These are phyloP conservation scores for Drosophila suzukii DNA, from an alignment of 1,140 invertebrate species.

Conservation along the genomic window DNA sequence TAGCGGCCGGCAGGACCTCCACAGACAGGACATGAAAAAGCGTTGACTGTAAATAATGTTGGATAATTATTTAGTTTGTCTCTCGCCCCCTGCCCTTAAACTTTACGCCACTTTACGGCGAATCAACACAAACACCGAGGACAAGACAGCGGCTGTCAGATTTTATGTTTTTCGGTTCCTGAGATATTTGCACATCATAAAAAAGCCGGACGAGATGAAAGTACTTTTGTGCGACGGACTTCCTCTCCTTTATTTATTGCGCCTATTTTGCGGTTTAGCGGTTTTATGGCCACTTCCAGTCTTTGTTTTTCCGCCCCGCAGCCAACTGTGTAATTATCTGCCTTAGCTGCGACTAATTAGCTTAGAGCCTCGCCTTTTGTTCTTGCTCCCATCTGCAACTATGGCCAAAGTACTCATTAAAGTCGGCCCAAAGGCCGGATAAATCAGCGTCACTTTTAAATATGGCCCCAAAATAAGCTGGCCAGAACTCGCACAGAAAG, in stretches of 20 bases:
- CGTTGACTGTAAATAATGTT: slow-evolving; percentile 81
- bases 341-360: slow-evolving; percentile 71
- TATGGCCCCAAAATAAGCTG: slow-evolving; percentile 64
- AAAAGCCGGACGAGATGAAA: slow-evolving; percentile 27
- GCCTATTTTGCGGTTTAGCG: slow-evolving; percentile 81
- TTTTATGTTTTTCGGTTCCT: slow-evolving; percentile 27
- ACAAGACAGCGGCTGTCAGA: slow-evolving; percentile 33
- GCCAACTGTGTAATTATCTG: slow-evolving; percentile 69
- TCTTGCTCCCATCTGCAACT: slow-evolving; percentile 28
- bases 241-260: slow-evolving; percentile 70
- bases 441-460: slow-evolving; percentile 68
- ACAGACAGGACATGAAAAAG: slow-evolving; percentile 43
- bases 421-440: slow-evolving; percentile 28
- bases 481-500: slow-evolving; percentile 5
- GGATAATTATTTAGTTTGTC: slow-evolving; percentile 79
- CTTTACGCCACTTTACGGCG: slow-evolving; percentile 53
- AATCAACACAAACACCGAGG: slow-evolving; percentile 52
- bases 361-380: slow-evolving; percentile 46
- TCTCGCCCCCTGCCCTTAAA: slow-evolving; percentile 11
- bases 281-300: slow-evolving; percentile 72
- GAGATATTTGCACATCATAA: slow-evolving; percentile 46
- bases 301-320: slow-evolving; percentile 41
- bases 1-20: background rate
- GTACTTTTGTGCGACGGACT: slow-evolving; percentile 15
- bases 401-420: slow-evolving; percentile 38